Percentiles rank a stretch among this genome's conserved stretches.
phyloP scores from a whole-genome alignment of 2,797 vertebrate species.

The Loris lydekkerianus region DNA sequence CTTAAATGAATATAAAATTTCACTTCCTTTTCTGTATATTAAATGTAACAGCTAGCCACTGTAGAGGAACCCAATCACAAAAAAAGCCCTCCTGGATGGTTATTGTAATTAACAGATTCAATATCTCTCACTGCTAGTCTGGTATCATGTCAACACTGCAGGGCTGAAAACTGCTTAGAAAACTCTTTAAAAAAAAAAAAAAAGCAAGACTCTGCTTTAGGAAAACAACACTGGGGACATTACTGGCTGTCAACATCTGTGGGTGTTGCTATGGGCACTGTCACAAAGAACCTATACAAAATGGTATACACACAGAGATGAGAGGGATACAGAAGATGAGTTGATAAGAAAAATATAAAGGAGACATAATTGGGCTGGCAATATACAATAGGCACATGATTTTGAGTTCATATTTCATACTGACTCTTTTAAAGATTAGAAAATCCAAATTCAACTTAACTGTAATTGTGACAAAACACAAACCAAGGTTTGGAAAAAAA shows the following conservation, averaged over 20 bases:
- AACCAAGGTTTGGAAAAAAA: constrained; percentile 48
- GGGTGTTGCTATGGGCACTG: constrained; percentile 83
- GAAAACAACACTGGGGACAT: constrained; percentile 78
- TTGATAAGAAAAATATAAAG: constrained; percentile 25
- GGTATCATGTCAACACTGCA: constrained; percentile 87
- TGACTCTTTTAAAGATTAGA: constrained; percentile 48
- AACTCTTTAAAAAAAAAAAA: constrained; percentile 84
- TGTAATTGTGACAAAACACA: constrained; percentile 18
- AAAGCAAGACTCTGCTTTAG: constrained; percentile 81
- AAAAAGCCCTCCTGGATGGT: constrained; percentile 33
- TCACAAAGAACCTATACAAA: constrained; percentile 83
- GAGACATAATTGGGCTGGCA: constrained; percentile 30
- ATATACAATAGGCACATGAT: constrained; percentile 1
- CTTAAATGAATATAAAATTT: constrained; percentile 60
- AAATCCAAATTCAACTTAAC: constrained; percentile 67
- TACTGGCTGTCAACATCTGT: constrained; percentile 84
- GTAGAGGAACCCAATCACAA: constrained; percentile 70
- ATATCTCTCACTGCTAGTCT: constrained; percentile 82
- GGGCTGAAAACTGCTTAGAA: constrained; percentile 81
- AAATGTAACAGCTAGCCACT: constrained; percentile 65
- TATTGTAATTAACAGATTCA: constrained; percentile 86
- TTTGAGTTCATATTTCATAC: constrained; percentile 43
- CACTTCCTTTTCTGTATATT: constrained; percentile 67
- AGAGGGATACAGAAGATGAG: not conserved
- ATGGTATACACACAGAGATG: constrained; percentile 57